Evolutionary conservation across 92 coral and sea anemone genomes (phyloP).

Genomic region (Metridium senile): DNA sequence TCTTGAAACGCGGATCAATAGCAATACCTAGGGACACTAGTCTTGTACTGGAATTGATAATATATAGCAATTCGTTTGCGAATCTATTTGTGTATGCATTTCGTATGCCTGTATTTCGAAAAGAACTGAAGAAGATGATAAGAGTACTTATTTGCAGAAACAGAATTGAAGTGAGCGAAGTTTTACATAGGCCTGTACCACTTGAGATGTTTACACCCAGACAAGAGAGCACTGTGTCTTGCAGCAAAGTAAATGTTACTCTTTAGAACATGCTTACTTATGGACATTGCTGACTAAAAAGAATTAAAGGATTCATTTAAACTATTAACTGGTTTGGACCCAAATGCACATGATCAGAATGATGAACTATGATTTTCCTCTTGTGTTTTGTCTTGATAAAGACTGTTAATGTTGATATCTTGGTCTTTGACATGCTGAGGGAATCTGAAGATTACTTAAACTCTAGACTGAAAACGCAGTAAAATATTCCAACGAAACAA

Average conservation of each 20-base stretch:
- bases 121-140: slow-evolving; percentile 17
- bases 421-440: too few species aligned
- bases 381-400: too few species aligned
- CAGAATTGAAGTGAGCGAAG: background rate
- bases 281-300: background rate
- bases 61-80: slow-evolving; percentile 18
- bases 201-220: background rate
- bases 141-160: background rate
- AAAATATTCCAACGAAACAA: too few species aligned
- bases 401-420: too few species aligned
- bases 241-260: background rate
- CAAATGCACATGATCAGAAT: background rate
- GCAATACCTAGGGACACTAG: background rate
- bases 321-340: background rate
- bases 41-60: background rate
- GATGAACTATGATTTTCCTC: too few species aligned
- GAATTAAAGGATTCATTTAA: background rate
- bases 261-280: background rate
- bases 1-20: background rate
- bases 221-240: background rate
- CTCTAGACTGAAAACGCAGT: too few species aligned
- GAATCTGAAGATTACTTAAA: too few species aligned
- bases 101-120: slow-evolving; percentile 26
- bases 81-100: slow-evolving; percentile 17
- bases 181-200: background rate